Evolutionary conservation across 2,888 invertebrate genomes (phyloP), one percentile per base, ranked within the genome.

Genomic region (Phanerotoma sp.): DNA sequence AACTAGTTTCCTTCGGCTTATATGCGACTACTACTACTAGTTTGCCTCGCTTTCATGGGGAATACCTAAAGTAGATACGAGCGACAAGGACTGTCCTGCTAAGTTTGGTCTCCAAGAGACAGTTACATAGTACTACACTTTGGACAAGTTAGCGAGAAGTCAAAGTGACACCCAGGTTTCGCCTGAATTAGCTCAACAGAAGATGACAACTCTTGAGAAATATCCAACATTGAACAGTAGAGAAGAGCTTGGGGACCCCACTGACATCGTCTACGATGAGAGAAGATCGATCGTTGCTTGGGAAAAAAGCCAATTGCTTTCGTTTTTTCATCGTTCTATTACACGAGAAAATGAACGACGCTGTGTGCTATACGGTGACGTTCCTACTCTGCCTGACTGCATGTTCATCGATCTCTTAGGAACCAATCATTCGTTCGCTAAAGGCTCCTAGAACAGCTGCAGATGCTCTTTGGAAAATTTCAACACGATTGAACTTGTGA

Each of bases 1-100:
- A 40, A 61, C 61, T 30, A 59, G 58, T 47, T 38, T 50, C 15
- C 38, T 18, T 4, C 45, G 16, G 9, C 46, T 51, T 58, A 32
- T 52, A 47, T 6, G 51, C 54, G 10, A 57, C 50, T 10, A 40
- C 32, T 10, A 35, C 18, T 9, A 15, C n/a, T 4, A 9, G 25
- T 5, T 20, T 40, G 3, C 35, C 46, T 10, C n/a, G 18, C 21
- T 37, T 46, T 11, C 25, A 38, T 48, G 5, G 1, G n/a, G 11
- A 32, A 44, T 33, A 33, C 28, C 30, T 13, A 41, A 44, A 16
- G 28, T 44, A 44, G 44, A 44, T 28, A 44, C 22, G 44, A 30
- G 44, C 21, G 16, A 20, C 44, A 30, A 44, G 37, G 55, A 16
- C 10, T 51, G 18, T 40, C 49, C 41, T 35, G 38, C 7, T 41